Percentiles rank a stretch among this genome's conserved stretches.
phyloP scores from a whole-genome alignment of 2,797 vertebrate species.

The Podargus strigoides region DNA sequence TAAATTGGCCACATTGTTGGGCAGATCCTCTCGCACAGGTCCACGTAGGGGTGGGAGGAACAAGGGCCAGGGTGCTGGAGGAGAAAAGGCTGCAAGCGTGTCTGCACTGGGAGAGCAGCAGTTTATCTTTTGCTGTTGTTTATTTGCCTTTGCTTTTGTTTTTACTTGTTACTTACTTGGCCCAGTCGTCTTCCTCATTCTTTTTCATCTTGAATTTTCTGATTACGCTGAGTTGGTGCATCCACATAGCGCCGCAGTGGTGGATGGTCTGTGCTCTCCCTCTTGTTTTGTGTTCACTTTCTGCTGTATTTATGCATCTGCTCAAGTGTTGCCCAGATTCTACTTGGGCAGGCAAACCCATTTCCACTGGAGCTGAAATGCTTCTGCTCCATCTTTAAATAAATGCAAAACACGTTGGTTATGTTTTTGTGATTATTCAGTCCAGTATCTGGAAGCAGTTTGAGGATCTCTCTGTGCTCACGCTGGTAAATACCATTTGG shows the following conservation, averaged over 20 bases:
- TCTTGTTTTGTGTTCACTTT: background rate
- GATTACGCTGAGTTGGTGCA: accelerated
- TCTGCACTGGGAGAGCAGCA: background rate
- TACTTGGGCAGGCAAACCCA: background rate
- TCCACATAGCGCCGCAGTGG: accelerated
- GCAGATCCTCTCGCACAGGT: accelerated
- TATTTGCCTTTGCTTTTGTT: slow-evolving; percentile 1
- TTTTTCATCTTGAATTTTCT: background rate
- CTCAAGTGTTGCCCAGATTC: background rate
- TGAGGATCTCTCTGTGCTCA: background rate
- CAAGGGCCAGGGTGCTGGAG: background rate
- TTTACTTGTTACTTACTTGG: background rate
- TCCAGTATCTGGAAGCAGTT: background rate
- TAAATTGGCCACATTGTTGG: accelerated
- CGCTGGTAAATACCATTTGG: background rate
- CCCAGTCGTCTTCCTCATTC: background rate
- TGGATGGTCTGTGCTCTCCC: background rate
- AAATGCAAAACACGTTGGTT: background rate
- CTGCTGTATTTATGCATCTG: background rate
- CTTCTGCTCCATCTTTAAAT: background rate
- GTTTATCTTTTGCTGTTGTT: background rate
- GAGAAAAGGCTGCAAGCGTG: background rate
- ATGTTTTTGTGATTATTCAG: background rate
- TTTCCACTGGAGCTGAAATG: background rate
- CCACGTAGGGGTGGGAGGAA: accelerated